These are phyloP conservation scores for Drosophila meridiana DNA, from an alignment of 2,888 invertebrate species.

Conservation along the genomic window DNA sequence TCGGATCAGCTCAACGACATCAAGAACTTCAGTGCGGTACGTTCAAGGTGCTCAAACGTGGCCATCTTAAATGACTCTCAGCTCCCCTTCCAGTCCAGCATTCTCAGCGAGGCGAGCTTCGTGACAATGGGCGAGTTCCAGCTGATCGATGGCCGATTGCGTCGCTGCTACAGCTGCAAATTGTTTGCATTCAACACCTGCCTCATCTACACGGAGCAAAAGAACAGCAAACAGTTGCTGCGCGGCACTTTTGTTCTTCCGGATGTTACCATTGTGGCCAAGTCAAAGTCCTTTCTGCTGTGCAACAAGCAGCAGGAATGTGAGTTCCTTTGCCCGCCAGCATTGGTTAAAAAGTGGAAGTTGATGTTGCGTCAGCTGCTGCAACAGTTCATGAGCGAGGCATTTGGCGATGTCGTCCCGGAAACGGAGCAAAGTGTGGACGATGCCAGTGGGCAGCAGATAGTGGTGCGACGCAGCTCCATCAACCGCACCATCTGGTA, in stretches of 20 bases:
- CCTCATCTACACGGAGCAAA: slow-evolving; percentile 37
- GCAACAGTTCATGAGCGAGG: neutral
- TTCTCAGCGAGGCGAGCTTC: slow-evolving; percentile 36
- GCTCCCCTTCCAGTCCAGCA: slow-evolving; percentile 16
- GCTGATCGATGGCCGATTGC: slow-evolving; percentile 20
- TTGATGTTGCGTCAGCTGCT: slow-evolving; percentile 18
- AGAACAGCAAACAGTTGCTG: slow-evolving; percentile 27
- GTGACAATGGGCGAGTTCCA: slow-evolving; percentile 35
- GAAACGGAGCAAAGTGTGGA: neutral
- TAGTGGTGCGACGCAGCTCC: neutral
- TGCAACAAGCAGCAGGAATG: slow-evolving; percentile 48
- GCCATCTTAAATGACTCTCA: neutral
- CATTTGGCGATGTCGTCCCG: neutral
- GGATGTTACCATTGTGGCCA: slow-evolving; percentile 43
- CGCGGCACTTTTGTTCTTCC: slow-evolving; percentile 41
- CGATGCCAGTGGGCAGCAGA: neutral
- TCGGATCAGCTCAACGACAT: slow-evolving; percentile 50
- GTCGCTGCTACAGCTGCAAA: slow-evolving; percentile 43
- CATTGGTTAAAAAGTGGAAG: slow-evolving; percentile 32
- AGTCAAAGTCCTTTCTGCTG: slow-evolving; percentile 43
- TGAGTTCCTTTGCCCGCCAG: slow-evolving; percentile 36
- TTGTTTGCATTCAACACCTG: slow-evolving; percentile 50
- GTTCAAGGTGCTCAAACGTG: neutral
- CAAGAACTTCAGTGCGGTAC: slow-evolving; percentile 42
- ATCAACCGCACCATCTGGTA: slow-evolving; percentile 38